Base-by-base conservation (phyloP, 1,140 invertebrate species). In the Euschistus heros region DNA sequence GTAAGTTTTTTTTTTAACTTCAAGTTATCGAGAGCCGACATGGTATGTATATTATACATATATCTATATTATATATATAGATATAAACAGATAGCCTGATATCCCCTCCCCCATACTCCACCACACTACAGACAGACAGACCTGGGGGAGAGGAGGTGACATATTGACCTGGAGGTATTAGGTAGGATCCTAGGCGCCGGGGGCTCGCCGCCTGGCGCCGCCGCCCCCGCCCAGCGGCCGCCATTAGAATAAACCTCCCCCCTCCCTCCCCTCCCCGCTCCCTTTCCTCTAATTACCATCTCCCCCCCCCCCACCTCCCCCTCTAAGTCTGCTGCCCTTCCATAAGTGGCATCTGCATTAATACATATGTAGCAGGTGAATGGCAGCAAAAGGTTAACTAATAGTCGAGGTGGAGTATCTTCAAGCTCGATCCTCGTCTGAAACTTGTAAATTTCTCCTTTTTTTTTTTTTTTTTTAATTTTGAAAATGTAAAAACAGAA, bases 281-380 rank as follows among this genome's bases (percentile, higher is more conserved):
- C 33, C 33, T 22, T 63, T 14, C 30, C 24, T 59, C 55, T n/a
- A 59, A 24, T 24, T 59, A 22, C 55, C 55, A 59, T n/a, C 55
- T 15, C 55, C 55, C 55, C 47, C 5, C 20, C 46, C 15, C 2
- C 46, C 4, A 20, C 15, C 52, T 4, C 52, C 52, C 52, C 52
- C 20, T 7, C 52, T 47, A 4, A 4, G 2, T 47, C 15, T 47
- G 8, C 30, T 30, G 8, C 8, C 33, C 33, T 13, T 37, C 5
- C 33, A 13, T 37, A 37, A 37, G 33, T 37, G 33, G 33, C 6
- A 37, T 37, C 33, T 37, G 33, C 33, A 37, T 37, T 37, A 37
- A 37, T 37, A 37, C 33, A 37, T 37, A 37, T 37, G 33, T 37
- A 37, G 33, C 13, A 37, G 33, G 10, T 37, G 33, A 37, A 37